phyloP scores from a whole-genome alignment of 1,140 invertebrate genomes.

The Drosophila mauritiana region DNA sequence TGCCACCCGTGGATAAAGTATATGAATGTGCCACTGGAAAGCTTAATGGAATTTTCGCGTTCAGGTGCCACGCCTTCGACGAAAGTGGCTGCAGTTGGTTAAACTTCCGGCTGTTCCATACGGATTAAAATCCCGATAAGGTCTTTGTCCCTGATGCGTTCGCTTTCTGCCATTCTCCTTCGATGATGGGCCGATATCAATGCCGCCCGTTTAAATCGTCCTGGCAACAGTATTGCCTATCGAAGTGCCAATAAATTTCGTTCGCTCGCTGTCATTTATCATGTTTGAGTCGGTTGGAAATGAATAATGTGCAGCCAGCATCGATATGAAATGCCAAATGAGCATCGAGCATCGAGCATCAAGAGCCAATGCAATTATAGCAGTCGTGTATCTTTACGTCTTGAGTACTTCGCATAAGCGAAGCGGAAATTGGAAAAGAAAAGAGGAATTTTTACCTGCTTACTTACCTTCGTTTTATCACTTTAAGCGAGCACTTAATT shows the following conservation, averaged over 20 bases:
- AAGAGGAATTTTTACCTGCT: background rate
- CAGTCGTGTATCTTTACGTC: background rate
- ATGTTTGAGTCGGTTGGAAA: conserved; percentile 33
- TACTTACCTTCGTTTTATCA: too few relatives aligned
- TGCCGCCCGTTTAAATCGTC: conserved; percentile 21
- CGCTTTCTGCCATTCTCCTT: conserved; percentile 19
- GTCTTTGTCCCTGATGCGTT: conserved; percentile 12
- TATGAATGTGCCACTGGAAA: background rate
- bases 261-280: conserved; percentile 53
- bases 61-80: conserved; percentile 32
- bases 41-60: conserved; percentile 56
- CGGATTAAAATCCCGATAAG: conserved; percentile 46
- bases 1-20: conserved; percentile 2
- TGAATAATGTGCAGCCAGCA: conserved; percentile 35
- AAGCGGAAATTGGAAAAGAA: background rate
- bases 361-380: conserved; percentile 43
- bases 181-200: conserved; percentile 29
- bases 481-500: background rate
- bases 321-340: conserved; percentile 36
- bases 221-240: conserved; percentile 19
- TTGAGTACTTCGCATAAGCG: background rate
- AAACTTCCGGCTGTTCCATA: conserved; percentile 24
- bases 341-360: conserved; percentile 27
- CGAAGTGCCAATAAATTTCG: conserved; percentile 39
- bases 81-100: conserved; percentile 31